phyloP scores from a whole-genome alignment of 1,140 invertebrate species.

The Spodoptera litura region DNA sequence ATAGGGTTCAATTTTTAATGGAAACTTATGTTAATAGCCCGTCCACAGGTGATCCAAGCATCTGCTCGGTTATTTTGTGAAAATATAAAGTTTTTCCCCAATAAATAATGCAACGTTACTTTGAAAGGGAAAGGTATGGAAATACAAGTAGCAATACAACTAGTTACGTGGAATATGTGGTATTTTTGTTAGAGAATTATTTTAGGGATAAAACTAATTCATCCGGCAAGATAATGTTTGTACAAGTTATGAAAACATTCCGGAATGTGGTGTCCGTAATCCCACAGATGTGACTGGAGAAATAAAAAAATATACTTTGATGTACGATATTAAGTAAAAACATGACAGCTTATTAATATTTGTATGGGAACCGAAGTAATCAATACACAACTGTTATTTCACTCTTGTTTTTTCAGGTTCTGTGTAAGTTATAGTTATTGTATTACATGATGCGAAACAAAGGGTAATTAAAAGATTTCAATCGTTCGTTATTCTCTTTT shows the following conservation, averaged over 20 bases:
- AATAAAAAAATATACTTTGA: slow-evolving; percentile 38
- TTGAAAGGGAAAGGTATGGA: slow-evolving; percentile 56
- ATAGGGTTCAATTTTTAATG: slow-evolving; percentile 55
- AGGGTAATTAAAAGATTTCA: too few species aligned
- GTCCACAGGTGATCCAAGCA: slow-evolving; percentile 66
- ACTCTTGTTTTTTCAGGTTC: too few species aligned
- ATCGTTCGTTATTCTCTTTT: too few species aligned
- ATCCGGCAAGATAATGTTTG: slow-evolving; percentile 62
- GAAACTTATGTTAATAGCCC: slow-evolving; percentile 54
- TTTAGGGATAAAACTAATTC: slow-evolving; percentile 61
- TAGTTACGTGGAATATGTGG: slow-evolving; percentile 9
- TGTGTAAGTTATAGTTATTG: too few species aligned
- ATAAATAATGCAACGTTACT: slow-evolving; percentile 75
- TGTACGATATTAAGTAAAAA: slow-evolving; percentile 18
- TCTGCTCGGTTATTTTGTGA: slow-evolving; percentile 65
- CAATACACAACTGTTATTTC: too few species aligned
- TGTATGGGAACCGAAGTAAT: slow-evolving; percentile 1
- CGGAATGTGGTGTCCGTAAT: slow-evolving; percentile 52
- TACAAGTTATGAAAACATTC: slow-evolving; percentile 59
- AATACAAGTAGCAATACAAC: slow-evolving; percentile 50
- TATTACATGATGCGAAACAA: too few species aligned
- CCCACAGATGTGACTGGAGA: slow-evolving; percentile 53
- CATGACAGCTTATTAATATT: slow-evolving; percentile 19
- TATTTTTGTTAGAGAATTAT: slow-evolving; percentile 59
- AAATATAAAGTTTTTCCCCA: slow-evolving; percentile 74